Evolutionary conservation across 2,888 invertebrate species (phyloP).

Genomic region (Sicus ferrugineus): DNA sequence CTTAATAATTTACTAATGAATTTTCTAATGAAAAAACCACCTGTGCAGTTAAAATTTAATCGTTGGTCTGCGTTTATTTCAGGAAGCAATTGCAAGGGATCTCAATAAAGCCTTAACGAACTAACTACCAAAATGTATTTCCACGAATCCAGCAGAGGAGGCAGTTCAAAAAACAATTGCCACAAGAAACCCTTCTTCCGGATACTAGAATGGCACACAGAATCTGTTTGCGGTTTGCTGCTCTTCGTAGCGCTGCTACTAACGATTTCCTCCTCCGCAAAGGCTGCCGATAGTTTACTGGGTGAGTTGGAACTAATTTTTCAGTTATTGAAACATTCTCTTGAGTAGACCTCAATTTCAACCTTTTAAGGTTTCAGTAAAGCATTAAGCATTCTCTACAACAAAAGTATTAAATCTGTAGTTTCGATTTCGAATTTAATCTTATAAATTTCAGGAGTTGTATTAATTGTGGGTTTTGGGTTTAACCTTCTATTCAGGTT

Average conservation of each 20-base stretch:
- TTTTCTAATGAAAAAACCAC: too few species aligned
- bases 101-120: not conserved
- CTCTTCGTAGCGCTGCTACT: slow-evolving; percentile 40
- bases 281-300: slow-evolving; percentile 44
- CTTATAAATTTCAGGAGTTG: too few species aligned
- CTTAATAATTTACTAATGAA: too few species aligned
- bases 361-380: too few species aligned
- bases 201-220: not conserved
- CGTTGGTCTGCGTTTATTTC: not conserved
- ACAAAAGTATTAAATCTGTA: too few species aligned
- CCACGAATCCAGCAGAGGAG: not conserved
- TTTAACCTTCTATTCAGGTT: too few species aligned
- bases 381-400: not conserved
- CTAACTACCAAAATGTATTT: slow-evolving; percentile 16
- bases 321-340: too few species aligned
- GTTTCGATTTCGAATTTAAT: too few species aligned
- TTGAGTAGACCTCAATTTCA: too few species aligned
- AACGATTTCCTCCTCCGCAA: slow-evolving; percentile 40
- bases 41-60: not conserved
- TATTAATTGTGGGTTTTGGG: too few species aligned
- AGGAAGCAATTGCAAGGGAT: not conserved
- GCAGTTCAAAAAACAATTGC: not conserved
- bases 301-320: slow-evolving; percentile 40
- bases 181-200: not conserved
- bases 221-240: slow-evolving; percentile 28